Evolutionary conservation across 2,113 vertebrate genomes (phyloP).

Genomic region (Chamaea fasciata): DNA sequence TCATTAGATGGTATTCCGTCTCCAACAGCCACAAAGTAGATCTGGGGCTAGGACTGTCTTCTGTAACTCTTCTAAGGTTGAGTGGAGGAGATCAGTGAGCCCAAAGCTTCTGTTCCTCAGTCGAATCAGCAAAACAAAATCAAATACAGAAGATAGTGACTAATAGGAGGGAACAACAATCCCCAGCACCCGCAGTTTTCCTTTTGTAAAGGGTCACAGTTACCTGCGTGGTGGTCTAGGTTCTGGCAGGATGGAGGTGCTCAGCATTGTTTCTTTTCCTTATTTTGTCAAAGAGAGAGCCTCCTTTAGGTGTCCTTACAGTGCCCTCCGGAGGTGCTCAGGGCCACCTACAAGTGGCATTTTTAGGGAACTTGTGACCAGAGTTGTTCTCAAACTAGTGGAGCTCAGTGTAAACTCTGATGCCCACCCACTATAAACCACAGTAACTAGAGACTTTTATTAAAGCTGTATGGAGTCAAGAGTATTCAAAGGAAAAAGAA

Average conservation of each 20-base stretch:
- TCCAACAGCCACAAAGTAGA: background rate
- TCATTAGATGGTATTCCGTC: background rate
- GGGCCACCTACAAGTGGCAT: background rate
- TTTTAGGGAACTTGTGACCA: background rate
- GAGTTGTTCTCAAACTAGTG: background rate
- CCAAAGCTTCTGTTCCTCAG: background rate
- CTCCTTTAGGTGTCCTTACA: background rate
- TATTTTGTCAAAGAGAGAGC: background rate
- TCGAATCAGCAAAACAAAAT: background rate
- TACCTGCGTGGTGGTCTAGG: background rate
- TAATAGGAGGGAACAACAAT: background rate
- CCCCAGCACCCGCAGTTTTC: background rate
- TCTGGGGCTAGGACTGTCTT: background rate
- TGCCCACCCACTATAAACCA: background rate
- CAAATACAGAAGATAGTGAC: background rate
- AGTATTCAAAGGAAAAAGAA: background rate
- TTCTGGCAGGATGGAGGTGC: background rate
- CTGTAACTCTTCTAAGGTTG: background rate
- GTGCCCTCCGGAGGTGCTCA: conserved; percentile 30
- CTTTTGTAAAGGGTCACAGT: background rate
- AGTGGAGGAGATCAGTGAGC: background rate
- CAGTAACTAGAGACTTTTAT: background rate
- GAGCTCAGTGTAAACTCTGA: background rate
- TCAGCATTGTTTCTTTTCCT: accelerated
- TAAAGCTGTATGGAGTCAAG: background rate